Evolutionary conservation across 2,797 vertebrate genomes (phyloP).

Genomic region (Pristis pectinata): DNA sequence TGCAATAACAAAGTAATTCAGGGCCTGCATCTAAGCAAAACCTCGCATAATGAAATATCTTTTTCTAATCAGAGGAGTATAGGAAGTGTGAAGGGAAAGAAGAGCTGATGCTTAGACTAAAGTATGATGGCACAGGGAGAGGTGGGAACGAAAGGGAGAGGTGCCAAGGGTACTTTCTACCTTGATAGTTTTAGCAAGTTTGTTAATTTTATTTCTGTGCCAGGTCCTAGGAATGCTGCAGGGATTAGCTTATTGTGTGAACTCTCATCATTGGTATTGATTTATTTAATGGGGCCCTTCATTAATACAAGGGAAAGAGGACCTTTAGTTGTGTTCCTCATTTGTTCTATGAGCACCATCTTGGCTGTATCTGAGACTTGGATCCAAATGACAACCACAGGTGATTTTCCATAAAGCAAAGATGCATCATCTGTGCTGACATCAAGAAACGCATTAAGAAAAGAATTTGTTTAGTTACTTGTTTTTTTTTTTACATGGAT

Average conservation of each 20-base stretch:
- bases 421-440: too few relatives aligned
- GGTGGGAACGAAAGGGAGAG: too few relatives aligned
- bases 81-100: not conserved
- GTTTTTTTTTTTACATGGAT: too few relatives aligned
- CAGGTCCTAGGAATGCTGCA: not conserved
- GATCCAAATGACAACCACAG: not conserved
- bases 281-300: not conserved
- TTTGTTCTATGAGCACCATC: not conserved
- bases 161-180: not conserved
- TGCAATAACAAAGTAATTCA: not conserved
- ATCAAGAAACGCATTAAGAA: too few relatives aligned
- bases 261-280: not conserved
- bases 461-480: too few relatives aligned
- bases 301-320: not conserved
- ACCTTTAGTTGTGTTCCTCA: not conserved
- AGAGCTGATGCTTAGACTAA: not conserved
- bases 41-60: too few relatives aligned
- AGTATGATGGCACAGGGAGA: too few relatives aligned
- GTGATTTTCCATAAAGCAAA: too few relatives aligned
- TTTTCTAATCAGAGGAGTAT: too few relatives aligned
- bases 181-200: not conserved
- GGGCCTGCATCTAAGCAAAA: not conserved
- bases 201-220: not conserved
- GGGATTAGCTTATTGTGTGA: not conserved
- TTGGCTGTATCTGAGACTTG: not conserved